Conservation (phyloP, 2,888 invertebrate species). For the Synergus gifuensis region DNA sequence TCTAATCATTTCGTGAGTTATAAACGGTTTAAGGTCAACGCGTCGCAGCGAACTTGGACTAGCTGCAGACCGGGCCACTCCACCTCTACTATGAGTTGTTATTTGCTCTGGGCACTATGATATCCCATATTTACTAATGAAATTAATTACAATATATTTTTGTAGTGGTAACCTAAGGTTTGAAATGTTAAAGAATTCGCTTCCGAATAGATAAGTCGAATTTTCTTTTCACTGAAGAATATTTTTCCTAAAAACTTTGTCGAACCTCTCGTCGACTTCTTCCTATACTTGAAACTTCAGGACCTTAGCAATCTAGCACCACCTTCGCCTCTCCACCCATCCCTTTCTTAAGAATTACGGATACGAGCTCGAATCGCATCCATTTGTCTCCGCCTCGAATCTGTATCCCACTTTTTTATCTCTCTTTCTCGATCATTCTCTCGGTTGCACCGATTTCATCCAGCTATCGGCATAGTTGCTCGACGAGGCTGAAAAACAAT, state of each 20-base stretch:
- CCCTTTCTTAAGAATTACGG: too few relatives aligned
- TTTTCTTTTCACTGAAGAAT: too few relatives aligned
- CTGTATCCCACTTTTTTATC: background rate
- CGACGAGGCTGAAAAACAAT: constrained; percentile 5
- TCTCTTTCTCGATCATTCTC: constrained; percentile 15
- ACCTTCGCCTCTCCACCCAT: too few relatives aligned
- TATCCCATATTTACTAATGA: background rate
- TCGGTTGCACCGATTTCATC: constrained; percentile 13
- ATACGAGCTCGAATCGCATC: background rate
- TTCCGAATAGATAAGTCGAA: too few relatives aligned
- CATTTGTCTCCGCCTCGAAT: background rate
- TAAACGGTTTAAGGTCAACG: too few relatives aligned
- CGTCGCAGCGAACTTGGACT: too few relatives aligned
- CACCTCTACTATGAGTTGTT: background rate
- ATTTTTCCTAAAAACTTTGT: too few relatives aligned
- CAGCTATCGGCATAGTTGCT: constrained; percentile 15
- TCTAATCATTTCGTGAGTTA: too few relatives aligned
- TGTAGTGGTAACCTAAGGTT: background rate
- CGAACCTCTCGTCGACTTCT: too few relatives aligned
- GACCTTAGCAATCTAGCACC: too few relatives aligned
- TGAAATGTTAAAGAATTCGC: too few relatives aligned
- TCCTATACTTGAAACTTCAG: too few relatives aligned
- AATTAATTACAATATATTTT: background rate
- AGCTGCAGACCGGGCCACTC: background rate
- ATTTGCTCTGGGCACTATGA: background rate